phyloP scores from a whole-genome alignment of 2,797 vertebrate genomes.

The Acanthurus leucopareius region DNA sequence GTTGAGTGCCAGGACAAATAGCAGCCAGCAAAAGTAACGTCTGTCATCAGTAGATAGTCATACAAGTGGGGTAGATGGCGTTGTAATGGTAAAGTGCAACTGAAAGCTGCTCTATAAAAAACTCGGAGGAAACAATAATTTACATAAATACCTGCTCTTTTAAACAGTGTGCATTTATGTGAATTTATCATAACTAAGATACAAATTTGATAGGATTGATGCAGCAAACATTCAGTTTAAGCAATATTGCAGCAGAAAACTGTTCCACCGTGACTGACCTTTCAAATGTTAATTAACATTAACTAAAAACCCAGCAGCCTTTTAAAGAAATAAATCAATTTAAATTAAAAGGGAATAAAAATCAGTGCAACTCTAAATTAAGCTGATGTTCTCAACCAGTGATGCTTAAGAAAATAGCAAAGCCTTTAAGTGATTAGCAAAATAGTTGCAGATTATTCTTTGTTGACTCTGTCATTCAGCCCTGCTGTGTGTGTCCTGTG shows the following conservation, averaged over 20 bases:
- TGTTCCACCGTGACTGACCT: neutral
- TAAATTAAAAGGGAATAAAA: neutral
- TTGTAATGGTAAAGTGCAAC: neutral
- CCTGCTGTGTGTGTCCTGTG: too few species aligned
- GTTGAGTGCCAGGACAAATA: slow-evolving; percentile 1
- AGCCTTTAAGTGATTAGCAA: neutral
- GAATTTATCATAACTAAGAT: neutral
- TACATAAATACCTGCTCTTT: neutral
- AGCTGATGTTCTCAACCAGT: neutral
- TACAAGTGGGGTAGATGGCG: neutral
- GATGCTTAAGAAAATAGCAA: neutral
- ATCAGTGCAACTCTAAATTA: neutral
- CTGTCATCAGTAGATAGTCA: neutral
- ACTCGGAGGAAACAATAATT: too few species aligned
- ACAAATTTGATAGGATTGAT: neutral
- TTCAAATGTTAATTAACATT: too few species aligned
- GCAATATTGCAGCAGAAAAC: too few species aligned
- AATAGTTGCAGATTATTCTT: neutral
- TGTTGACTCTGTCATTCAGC: too few species aligned
- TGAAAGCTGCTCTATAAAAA: too few species aligned
- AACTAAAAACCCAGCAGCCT: neutral
- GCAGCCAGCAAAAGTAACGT: neutral
- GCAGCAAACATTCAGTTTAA: neutral
- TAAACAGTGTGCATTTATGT: neutral
- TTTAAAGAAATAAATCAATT: slow-evolving; percentile 4